phyloP scores from a whole-genome alignment of 2,888 invertebrate genomes.

The Willowsia nigromaculata region DNA sequence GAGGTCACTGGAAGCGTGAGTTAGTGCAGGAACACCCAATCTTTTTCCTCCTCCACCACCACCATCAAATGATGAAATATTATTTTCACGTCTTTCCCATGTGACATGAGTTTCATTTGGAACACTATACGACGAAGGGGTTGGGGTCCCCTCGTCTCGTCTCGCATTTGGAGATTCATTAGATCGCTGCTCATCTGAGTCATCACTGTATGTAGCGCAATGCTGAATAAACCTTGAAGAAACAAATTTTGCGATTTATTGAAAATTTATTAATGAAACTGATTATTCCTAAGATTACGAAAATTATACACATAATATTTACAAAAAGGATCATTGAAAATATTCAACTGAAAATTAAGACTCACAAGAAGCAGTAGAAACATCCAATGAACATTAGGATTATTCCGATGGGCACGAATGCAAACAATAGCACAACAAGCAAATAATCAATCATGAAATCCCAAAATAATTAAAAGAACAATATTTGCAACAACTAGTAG shows the following conservation, averaged over 20 bases:
- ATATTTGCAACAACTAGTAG: not conserved
- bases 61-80: not conserved
- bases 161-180: constrained; percentile 10
- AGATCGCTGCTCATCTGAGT: constrained; percentile 23
- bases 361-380: constrained; percentile 70
- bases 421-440: constrained; percentile 66
- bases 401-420: constrained; percentile 65
- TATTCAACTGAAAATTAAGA: not conserved
- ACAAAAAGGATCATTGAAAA: not conserved
- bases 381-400: constrained; percentile 70
- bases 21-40: constrained; percentile 42
- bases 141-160: constrained; percentile 32
- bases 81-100: not conserved
- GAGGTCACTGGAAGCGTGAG: constrained; percentile 29
- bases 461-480: not conserved
- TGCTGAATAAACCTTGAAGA: constrained; percentile 57
- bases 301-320: too few species aligned
- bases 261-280: not conserved
- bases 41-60: constrained; percentile 38
- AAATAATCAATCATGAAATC: constrained; percentile 66
- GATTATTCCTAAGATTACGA: not conserved
- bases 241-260: not conserved
- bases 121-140: constrained; percentile 12
- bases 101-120: not conserved
- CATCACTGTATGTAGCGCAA: constrained; percentile 61